Evolutionary conservation across 2,888 invertebrate genomes (phyloP), one percentile per base, ranked within the genome.

Genomic region (Silvanus unidentatus): DNA sequence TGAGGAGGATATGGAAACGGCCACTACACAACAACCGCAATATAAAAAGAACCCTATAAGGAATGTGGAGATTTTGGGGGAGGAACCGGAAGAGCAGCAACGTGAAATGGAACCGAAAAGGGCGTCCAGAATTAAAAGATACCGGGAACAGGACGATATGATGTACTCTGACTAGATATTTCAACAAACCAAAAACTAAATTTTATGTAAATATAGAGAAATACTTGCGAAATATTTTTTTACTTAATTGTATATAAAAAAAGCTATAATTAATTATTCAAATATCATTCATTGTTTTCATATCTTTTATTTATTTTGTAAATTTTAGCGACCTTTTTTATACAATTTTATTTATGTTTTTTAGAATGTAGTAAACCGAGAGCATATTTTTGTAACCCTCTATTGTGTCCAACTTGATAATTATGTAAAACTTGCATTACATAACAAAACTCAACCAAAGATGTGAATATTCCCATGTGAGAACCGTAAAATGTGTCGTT

Each of bases 61-160:
- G 54, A 86, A 84, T 63, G 81, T 86, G 16, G 84, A 86, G 66
- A 84, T 86, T 55, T 71, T 86, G 22, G 82, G 82, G 0, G 84
- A 85, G 59, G 83, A 81, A 45, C 55, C 49, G 63, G 77, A 47
- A 57, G 82, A 81, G 0, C 84, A 85, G 59, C 83, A 81, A 45
- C 56, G 49, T 63, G 77, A 47, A 57, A 9, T n/a, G 11, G 9
- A 40, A 22, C 11, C 35, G 14, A 55, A 48, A 44, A 42, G 47
- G 28, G 34, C 50, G 8, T 39, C 40, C 8, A 57, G 59, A 45
- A 54, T 39, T n/a, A 63, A 62, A 42, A 52, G 63, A 34, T 62
- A 49, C 41, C 54, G 50, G 40, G 52, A 60, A 16, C 14, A 15
- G 6, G 49, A 51, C 40, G 51, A 52, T 30, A 52, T 57, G 52